phyloP scores from a whole-genome alignment of 2,888 invertebrate genomes.

The Caenorhabditis angaria region DNA sequence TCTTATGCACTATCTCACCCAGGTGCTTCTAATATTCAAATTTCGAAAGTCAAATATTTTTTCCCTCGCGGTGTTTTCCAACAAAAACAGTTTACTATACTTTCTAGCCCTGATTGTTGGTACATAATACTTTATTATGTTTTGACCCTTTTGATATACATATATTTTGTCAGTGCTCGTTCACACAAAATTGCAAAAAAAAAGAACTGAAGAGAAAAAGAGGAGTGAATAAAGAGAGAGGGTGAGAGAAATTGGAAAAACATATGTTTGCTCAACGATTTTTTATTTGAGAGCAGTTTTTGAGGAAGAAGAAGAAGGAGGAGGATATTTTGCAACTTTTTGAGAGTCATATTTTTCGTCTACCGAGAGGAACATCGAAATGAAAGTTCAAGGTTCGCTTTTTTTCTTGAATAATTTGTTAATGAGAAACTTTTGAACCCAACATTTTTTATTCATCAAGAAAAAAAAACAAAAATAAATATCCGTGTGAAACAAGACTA shows the following conservation, averaged over 20 bases:
- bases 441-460: no score
- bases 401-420: not conserved
- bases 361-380: not conserved
- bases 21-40: no score
- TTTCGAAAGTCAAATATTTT: no score
- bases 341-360: not conserved
- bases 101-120: no score
- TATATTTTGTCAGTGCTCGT: slow-evolving; percentile 2
- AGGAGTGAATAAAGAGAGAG: not conserved
- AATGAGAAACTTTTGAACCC: no score
- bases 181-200: no score
- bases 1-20: no score
- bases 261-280: slow-evolving; percentile 4
- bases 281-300: slow-evolving; percentile 3
- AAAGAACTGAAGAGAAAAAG: slow-evolving; percentile 5
- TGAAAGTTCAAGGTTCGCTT: no score
- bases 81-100: no score
- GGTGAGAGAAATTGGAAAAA: not conserved
- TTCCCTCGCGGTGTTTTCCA: no score
- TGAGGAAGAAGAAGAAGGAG: not conserved
- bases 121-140: not conserved
- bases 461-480: not conserved
- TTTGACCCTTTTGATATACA: slow-evolving; percentile 4
- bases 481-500: not conserved
- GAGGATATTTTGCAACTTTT: slow-evolving; percentile 3